phyloP scores from a whole-genome alignment of 2,888 invertebrate genomes.

The Seira musarum region DNA sequence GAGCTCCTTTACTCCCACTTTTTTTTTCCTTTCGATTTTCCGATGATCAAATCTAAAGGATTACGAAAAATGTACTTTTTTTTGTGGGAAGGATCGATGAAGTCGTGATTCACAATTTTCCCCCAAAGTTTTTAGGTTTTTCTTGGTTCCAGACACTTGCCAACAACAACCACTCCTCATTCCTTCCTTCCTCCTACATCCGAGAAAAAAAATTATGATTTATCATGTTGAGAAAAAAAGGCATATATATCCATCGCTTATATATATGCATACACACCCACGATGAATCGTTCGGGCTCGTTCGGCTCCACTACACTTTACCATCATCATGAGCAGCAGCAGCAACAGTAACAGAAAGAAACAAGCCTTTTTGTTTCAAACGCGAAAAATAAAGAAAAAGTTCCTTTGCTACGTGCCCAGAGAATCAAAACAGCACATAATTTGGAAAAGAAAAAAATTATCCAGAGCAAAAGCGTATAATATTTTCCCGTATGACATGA shows the following conservation, averaged over 20 bases:
- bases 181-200: conserved; percentile 22
- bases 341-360: neutral
- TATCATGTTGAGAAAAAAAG: conserved; percentile 7
- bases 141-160: conserved; percentile 1
- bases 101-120: conserved; percentile 41
- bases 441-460: conserved; percentile 15
- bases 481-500: conserved; percentile 50
- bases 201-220: conserved; percentile 24
- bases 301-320: conserved; percentile 13
- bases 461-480: conserved; percentile 19
- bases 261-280: conserved; percentile 33
- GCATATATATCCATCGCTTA: neutral
- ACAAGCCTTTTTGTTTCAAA: neutral
- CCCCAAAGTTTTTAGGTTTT: neutral
- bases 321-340: no score
- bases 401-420: conserved; percentile 21
- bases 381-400: neutral
- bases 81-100: conserved; percentile 18
- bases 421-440: conserved; percentile 25
- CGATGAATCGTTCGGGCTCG: neutral
- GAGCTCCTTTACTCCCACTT: no score
- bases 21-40: no score
- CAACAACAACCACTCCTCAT: conserved; percentile 32
- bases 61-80: no score
- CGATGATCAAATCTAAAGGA: no score